phyloP scores from a whole-genome alignment of 2,888 invertebrate genomes.

The Drosophila prostipennis region DNA sequence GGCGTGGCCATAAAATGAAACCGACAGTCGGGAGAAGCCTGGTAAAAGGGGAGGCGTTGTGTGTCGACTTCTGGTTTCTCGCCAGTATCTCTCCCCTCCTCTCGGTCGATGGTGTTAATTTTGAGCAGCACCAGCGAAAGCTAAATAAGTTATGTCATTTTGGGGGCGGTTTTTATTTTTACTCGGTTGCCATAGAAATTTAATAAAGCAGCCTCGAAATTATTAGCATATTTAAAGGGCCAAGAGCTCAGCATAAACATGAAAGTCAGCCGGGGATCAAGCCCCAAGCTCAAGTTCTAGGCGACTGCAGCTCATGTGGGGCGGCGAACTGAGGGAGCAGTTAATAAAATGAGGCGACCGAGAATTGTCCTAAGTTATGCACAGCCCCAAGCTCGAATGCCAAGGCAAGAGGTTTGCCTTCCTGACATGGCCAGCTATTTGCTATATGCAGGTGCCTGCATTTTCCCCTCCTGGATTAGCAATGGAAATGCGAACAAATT shows the following conservation, averaged over 20 bases:
- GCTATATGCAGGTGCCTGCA: conserved; percentile 3
- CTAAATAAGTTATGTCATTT: conserved; percentile 73
- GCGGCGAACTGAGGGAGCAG: conserved; percentile 12
- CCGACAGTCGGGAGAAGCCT: conserved; percentile 7
- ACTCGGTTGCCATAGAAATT: conserved; percentile 69
- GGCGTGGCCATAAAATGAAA: conserved; percentile 43
- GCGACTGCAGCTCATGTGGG: conserved; percentile 32
- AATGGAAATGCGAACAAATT: conserved; percentile 43
- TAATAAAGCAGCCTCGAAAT: conserved; percentile 71
- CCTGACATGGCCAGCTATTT: conserved; percentile 7
- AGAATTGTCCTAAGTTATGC: conserved; percentile 58
- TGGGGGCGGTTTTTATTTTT: conserved; percentile 58
- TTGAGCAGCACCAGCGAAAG: conserved; percentile 46
- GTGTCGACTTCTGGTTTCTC: conserved; percentile 35
- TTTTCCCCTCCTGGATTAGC: conserved; percentile 22
- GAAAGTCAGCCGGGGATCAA: conserved; percentile 29
- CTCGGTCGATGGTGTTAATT: conserved; percentile 59
- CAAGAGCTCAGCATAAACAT: conserved; percentile 33
- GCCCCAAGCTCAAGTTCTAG: conserved; percentile 41
- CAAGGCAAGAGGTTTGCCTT: conserved; percentile 26
- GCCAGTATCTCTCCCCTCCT: not conserved
- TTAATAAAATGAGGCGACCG: conserved; percentile 52
- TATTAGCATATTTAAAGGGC: conserved; percentile 73
- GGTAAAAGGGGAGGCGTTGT: conserved; percentile 1
- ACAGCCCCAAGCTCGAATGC: conserved; percentile 14